phyloP scores from a whole-genome alignment of 1,140 invertebrate species.

The Rhagoletis pomonella region DNA sequence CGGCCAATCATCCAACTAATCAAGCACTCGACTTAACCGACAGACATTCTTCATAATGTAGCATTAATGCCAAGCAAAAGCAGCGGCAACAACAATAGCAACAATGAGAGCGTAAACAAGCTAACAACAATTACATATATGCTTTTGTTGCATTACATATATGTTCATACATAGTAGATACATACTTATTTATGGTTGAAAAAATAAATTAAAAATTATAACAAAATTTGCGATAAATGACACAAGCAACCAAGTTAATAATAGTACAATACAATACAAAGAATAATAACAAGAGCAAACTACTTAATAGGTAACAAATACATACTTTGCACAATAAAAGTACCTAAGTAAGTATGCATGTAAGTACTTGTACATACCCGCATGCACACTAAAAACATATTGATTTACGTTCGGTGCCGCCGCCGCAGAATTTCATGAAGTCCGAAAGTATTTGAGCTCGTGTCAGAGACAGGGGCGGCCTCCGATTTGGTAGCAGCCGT shows the following conservation, averaged over 20 bases:
- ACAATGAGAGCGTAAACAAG: neutral
- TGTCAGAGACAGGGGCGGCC: neutral
- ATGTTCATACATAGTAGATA: neutral
- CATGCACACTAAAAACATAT: neutral
- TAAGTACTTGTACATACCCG: neutral
- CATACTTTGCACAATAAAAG: conserved; percentile 20
- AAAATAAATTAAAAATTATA: neutral
- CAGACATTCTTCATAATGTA: conserved; percentile 48
- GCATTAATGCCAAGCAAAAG: conserved; percentile 5
- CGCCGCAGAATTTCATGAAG: conserved; percentile 3
- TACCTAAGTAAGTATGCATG: neutral
- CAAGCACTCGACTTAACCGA: conserved; percentile 34
- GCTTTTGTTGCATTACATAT: neutral
- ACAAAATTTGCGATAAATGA: conserved; percentile 45
- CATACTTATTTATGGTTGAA: neutral
- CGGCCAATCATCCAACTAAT: conserved; percentile 38
- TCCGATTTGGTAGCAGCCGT: neutral
- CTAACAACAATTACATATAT: neutral
- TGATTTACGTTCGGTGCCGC: conserved; percentile 19
- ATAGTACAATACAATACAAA: neutral
- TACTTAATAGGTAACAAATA: conserved; percentile 35
- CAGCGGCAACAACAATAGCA: neutral
- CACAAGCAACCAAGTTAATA: conserved; percentile 48
- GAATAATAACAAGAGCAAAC: conserved; percentile 15
- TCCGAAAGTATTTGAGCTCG: conserved; percentile 25